Percentiles rank a stretch among this genome's conserved stretches.
These are phyloP conservation scores for Mesocricetus auratus DNA, from an alignment of 2,113 vertebrate species.

Conservation along the genomic window DNA sequence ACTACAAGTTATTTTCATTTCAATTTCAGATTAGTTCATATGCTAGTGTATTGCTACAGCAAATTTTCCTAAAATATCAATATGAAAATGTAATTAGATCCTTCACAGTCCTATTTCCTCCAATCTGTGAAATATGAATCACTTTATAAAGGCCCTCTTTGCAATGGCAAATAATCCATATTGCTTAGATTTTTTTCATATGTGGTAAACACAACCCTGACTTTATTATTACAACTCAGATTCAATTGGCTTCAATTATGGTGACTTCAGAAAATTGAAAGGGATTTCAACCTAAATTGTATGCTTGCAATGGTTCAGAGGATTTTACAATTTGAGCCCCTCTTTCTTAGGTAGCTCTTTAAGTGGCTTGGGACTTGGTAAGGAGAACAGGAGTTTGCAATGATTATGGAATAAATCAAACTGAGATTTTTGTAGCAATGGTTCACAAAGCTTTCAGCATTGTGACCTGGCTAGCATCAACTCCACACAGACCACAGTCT, in stretches of 20 bases:
- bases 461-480: background rate
- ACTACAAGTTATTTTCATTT: slow-evolving; percentile 75
- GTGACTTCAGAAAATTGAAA: slow-evolving; percentile 23
- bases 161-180: slow-evolving; percentile 60
- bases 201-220: slow-evolving; percentile 42
- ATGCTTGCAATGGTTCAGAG: slow-evolving; percentile 46
- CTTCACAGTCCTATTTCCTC: slow-evolving; percentile 75
- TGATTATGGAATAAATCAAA: slow-evolving; percentile 44
- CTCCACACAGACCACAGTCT: background rate
- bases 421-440: background rate
- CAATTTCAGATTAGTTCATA: slow-evolving; percentile 75
- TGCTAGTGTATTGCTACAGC: slow-evolving; percentile 64
- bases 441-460: background rate
- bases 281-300: slow-evolving; percentile 49
- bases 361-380: background rate
- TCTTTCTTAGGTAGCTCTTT: slow-evolving; percentile 11
- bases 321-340: slow-evolving; percentile 58
- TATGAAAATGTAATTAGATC: slow-evolving; percentile 75
- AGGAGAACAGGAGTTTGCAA: background rate
- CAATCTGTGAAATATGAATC: slow-evolving; percentile 69
- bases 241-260: slow-evolving; percentile 52
- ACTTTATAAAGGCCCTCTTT: slow-evolving; percentile 68
- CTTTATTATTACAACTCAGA: slow-evolving; percentile 48
- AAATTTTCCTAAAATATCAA: slow-evolving; percentile 80
- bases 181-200: slow-evolving; percentile 46